Conservation (phyloP, 2,888 invertebrate species). For the Dasysyrphus tricinctus region DNA sequence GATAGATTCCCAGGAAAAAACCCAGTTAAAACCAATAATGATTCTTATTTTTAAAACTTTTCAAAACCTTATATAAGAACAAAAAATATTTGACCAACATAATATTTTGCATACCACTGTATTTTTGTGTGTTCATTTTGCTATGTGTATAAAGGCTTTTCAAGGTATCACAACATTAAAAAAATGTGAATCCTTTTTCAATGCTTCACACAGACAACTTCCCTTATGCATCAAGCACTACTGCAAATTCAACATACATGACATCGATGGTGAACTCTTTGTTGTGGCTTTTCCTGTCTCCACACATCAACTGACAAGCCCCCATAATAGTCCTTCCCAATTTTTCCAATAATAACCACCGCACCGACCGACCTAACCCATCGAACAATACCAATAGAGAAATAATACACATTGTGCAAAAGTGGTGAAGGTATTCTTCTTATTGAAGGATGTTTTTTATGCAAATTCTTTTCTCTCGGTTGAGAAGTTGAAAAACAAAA, state of each 20-base stretch:
- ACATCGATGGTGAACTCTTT: slow-evolving; percentile 26
- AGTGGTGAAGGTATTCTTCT: neutral
- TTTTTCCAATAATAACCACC: neutral
- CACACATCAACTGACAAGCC: slow-evolving; percentile 2
- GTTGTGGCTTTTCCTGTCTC: slow-evolving; percentile 39
- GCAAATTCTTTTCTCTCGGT: neutral
- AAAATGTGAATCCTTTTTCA: slow-evolving; percentile 2
- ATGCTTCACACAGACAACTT: neutral
- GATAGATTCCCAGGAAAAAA: too few species aligned
- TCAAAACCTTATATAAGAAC: too few species aligned
- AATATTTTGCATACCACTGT: neutral
- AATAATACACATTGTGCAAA: neutral
- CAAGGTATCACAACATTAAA: slow-evolving; percentile 20
- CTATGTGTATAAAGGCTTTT: slow-evolving; percentile 1
- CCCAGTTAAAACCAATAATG: too few species aligned
- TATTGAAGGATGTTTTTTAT: slow-evolving; percentile 2
- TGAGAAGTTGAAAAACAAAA: neutral
- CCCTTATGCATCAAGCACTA: neutral
- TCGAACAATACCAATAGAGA: slow-evolving; percentile 8
- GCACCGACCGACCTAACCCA: neutral
- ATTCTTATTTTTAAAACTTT: too few species aligned
- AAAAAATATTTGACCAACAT: neutral
- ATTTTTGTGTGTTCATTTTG: neutral
- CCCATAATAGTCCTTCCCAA: neutral
- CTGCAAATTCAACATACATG: neutral